Evolutionary conservation across 2,113 vertebrate genomes (phyloP), one percentile per base, ranked within the genome.

Genomic region (Dipodomys spectabilis): DNA sequence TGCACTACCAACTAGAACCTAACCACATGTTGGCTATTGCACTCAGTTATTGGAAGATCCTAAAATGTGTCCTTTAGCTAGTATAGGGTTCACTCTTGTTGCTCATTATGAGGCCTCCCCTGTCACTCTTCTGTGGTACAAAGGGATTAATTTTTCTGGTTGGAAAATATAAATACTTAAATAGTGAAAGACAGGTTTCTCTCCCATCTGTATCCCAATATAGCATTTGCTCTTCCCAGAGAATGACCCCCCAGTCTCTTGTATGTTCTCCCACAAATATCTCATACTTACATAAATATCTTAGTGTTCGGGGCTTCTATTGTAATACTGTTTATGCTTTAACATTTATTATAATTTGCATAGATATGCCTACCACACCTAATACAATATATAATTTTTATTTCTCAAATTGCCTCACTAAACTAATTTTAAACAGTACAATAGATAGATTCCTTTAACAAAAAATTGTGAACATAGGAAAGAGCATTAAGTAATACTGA

Each of bases 321-420:
- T 18, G 7, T 3, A 65, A 25, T n/a, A 12, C 19, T 67, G 8
- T 60, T 72, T 91, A 25, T 5, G 27, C 28, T 30, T 12, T 44
- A 19, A 71, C 30, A 67, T 4, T 0, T 45, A 82, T 20, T 69
- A 64, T 13, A 86, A 77, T 45, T 53, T 11, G 6, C 60, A 5
- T 16, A 30, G 19, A 65, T 6, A 28, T 18, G 20, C 9, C 71
- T 32, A 49, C 32, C 81, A 27, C 71, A 45, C 19, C 68, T 49
- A 32, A 68, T 44, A 74, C 27, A n/a, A 75, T 64, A 7, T 28
- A 1, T 39, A 62, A 9, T 5, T 73, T 65, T 92, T 27, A 2
- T 64, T 93, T 85, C 49, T 68, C 44, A 88, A 77, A 78, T 75
- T 60, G 20, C 8, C 35, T 45, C 18, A 74, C 62, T 11, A 83